Evolutionary conservation across 1,140 invertebrate genomes (phyloP), one percentile per base, ranked within the genome.

Genomic region (Penaeus vannamei): DNA sequence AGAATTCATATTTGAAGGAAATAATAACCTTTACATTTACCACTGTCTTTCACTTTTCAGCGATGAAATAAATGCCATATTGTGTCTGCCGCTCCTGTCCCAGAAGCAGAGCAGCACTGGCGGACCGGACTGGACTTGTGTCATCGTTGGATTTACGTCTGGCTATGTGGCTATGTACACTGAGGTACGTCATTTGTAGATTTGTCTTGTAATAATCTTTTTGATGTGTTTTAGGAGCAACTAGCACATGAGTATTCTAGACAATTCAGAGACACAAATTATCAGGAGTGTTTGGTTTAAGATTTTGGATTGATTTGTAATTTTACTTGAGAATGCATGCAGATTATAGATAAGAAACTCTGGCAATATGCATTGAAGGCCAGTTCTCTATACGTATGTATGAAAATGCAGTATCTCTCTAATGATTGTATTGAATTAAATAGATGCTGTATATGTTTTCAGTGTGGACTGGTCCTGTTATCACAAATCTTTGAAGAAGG

Each of bases 111-210:
- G 94, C 92, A 94, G 94, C 42, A 93, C 94, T 80, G 95, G 95
- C 92, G 95, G 95, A n/a, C 95, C 96, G 72, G 98, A 99, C 93
- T 99, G 98, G 98, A 98, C 97, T 22, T 98, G 97, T 93, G 95
- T 99, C 90, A 95, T 96, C 90, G 94, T 98, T 87, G 98, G 98
- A 32, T 97, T 98, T 91, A 95, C 95, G 91, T 96, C 96, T 90
- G 98, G 98, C 59, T 95, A 95, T 94, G 94, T 99, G 60, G 94
- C 96, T 90, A 97, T 99, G 93, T 99, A 98, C 92, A 97, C 97
- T 19, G 98, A 96, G 93, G 95, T 96, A 86, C 60, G 76, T 69
- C 2, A 61, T 36, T 32, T 83, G 29, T 46, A 29, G n/a, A 53
- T 36, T 1, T n/a, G 5, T 29, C 2, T 53, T 10, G 12, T 36